These are phyloP conservation scores for Lingula anatina DNA, from an alignment of 2,888 invertebrate species.

Conservation along the genomic window DNA sequence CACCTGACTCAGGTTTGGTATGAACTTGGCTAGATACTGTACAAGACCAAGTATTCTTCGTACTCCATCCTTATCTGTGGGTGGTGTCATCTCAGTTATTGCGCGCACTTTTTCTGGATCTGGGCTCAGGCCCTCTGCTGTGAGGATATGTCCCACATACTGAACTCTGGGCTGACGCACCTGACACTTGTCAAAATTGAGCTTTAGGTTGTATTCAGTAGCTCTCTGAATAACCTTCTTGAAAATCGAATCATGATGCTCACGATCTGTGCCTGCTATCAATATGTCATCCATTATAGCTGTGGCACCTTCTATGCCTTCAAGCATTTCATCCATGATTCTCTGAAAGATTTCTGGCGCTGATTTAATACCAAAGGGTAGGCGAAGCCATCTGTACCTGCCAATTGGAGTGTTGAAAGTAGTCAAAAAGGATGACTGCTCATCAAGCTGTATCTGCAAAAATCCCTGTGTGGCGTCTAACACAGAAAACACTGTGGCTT, in stretches of 20 bases:
- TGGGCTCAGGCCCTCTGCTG: constrained; percentile 11
- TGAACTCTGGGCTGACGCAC: constrained; percentile 8
- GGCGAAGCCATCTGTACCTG: constrained; percentile 15
- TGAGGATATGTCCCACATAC: constrained; percentile 14
- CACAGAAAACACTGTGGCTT: too few relatives aligned
- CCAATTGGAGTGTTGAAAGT: constrained; percentile 23
- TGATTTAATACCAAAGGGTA: constrained; percentile 19
- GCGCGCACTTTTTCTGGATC: constrained; percentile 15
- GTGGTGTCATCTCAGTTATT: constrained; percentile 16
- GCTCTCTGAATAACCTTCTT: constrained; percentile 12
- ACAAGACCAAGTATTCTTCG: constrained; percentile 17
- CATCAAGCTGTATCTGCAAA: constrained; percentile 18
- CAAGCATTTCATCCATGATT: constrained; percentile 18
- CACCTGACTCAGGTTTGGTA: constrained; percentile 16
- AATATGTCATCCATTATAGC: constrained; percentile 19
- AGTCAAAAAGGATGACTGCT: constrained; percentile 16
- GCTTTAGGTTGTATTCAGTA: constrained; percentile 14
- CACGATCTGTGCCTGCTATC: constrained; percentile 10
- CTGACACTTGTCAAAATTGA: constrained; percentile 14
- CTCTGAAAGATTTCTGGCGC: constrained; percentile 18
- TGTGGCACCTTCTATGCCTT: constrained; percentile 13
- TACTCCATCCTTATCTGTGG: constrained; percentile 16
- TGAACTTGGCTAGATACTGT: constrained; percentile 16
- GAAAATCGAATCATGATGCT: constrained; percentile 16
- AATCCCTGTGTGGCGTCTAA: constrained; percentile 23